phyloP scores from a whole-genome alignment of 1,140 invertebrate species.

The Diachasma alloeum region DNA sequence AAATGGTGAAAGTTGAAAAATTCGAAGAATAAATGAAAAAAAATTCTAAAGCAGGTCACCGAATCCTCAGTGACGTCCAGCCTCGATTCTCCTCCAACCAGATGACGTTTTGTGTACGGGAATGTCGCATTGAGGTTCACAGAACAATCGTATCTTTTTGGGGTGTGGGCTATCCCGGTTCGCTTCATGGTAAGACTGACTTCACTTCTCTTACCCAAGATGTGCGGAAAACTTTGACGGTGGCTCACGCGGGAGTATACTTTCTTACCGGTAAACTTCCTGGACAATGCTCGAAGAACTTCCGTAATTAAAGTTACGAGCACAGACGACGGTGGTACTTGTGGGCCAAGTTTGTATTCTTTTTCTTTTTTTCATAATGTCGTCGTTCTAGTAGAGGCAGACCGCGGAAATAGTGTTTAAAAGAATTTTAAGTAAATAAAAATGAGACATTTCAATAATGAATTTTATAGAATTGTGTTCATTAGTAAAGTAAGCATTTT shows the following conservation, averaged over 20 bases:
- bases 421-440: too few species aligned
- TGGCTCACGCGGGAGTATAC: conserved; percentile 24
- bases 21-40: background rate
- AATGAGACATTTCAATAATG: too few species aligned
- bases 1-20: too few species aligned
- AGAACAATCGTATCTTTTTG: conserved; percentile 28
- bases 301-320: conserved; percentile 43
- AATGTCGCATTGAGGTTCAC: conserved; percentile 23
- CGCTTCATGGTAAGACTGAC: background rate
- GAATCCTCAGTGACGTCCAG: background rate
- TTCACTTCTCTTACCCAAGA: conserved; percentile 38
- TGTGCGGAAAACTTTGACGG: conserved; percentile 27
- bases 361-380: background rate
- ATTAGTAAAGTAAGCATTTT: too few species aligned
- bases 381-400: too few species aligned
- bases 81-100: background rate
- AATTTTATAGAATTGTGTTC: too few species aligned
- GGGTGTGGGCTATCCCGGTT: background rate
- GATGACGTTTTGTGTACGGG: background rate
- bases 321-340: background rate
- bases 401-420: too few species aligned
- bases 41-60: background rate
- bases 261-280: conserved; percentile 33
- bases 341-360: background rate
- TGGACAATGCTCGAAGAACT: conserved; percentile 38